phyloP scores from a whole-genome alignment of 2,888 invertebrate species.

The Parthenolecanium corni region DNA sequence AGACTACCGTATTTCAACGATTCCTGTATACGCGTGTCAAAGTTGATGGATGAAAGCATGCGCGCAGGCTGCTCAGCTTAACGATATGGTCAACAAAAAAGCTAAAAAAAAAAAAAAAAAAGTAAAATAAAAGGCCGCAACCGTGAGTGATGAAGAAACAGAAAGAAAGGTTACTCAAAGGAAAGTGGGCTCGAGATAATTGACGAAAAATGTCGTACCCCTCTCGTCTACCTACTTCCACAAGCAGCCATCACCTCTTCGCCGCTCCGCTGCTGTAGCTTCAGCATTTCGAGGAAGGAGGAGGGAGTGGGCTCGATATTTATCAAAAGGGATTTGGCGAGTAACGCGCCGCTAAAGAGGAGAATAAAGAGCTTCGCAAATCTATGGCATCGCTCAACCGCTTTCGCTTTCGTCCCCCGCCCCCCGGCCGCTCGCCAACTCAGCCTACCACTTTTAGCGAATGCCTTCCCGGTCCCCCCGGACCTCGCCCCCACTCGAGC shows the following conservation, averaged over 20 bases:
- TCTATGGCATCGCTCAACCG: constrained; percentile 16
- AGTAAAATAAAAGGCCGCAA: no score
- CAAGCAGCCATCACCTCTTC: neutral
- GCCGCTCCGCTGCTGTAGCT: no score
- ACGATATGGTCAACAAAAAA: no score
- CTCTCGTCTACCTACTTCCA: neutral
- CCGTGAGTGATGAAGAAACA: no score
- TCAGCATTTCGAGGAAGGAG: neutral
- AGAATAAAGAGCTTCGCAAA: constrained; percentile 22
- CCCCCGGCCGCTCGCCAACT: no score
- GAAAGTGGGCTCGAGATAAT: constrained; percentile 19
- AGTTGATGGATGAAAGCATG: no score
- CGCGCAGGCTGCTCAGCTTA: no score
- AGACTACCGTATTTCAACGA: no score
- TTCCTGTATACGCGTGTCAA: no score
- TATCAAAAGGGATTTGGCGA: constrained; percentile 20
- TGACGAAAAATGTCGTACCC: constrained; percentile 16
- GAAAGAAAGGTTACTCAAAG: no score
- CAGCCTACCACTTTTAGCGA: no score
- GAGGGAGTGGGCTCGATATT: constrained; percentile 25
- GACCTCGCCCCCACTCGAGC: neutral
- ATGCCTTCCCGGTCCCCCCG: neutral
- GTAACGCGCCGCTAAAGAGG: constrained; percentile 18
- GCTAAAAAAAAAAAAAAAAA: no score
- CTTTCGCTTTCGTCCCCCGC: neutral